phyloP scores from a whole-genome alignment of 1,140 invertebrate species.

The Ceratina japonica region DNA sequence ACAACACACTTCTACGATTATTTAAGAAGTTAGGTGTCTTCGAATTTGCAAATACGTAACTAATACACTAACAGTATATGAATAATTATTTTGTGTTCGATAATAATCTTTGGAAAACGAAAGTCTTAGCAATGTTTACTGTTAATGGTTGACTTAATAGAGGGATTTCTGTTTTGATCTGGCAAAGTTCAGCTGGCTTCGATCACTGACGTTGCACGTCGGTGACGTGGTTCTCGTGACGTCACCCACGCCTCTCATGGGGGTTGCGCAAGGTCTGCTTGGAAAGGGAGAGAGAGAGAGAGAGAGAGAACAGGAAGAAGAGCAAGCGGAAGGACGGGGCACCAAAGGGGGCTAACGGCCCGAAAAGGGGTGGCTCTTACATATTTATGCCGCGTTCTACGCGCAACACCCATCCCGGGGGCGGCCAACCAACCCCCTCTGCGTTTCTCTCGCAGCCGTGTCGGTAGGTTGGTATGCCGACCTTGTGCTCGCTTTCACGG shows the following conservation, averaged over 20 bases:
- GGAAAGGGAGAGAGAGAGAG: slow-evolving; percentile 16
- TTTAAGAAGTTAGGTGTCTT: background rate
- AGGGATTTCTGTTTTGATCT: slow-evolving; percentile 39
- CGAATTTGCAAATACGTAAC: too few relatives aligned
- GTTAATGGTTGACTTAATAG: slow-evolving; percentile 30
- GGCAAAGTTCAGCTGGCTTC: slow-evolving; percentile 75
- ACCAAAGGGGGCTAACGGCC: slow-evolving; percentile 65
- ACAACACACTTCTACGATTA: too few relatives aligned
- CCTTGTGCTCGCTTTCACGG: slow-evolving; percentile 58
- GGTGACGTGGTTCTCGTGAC: slow-evolving; percentile 70
- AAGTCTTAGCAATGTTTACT: too few relatives aligned
- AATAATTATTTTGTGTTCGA: too few relatives aligned
- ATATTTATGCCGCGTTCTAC: slow-evolving; percentile 76
- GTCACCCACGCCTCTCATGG: slow-evolving; percentile 61
- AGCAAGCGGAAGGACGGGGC: slow-evolving; percentile 51
- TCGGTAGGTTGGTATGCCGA: slow-evolving; percentile 57
- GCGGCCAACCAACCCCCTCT: slow-evolving; percentile 57
- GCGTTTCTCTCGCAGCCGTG: slow-evolving; percentile 34
- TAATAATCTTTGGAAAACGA: too few relatives aligned
- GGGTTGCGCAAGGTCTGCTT: slow-evolving; percentile 71
- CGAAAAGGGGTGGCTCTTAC: slow-evolving; percentile 76
- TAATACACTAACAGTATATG: too few relatives aligned
- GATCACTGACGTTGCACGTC: slow-evolving; percentile 76
- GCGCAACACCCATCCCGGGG: slow-evolving; percentile 63
- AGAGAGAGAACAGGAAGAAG: slow-evolving; percentile 31